A percentile compares a stretch with the other conserved stretches of the same genome.
These are phyloP conservation scores for Darevskia nairensis DNA, from an alignment of 2,797 vertebrate genomes.

Conservation along the genomic window DNA sequence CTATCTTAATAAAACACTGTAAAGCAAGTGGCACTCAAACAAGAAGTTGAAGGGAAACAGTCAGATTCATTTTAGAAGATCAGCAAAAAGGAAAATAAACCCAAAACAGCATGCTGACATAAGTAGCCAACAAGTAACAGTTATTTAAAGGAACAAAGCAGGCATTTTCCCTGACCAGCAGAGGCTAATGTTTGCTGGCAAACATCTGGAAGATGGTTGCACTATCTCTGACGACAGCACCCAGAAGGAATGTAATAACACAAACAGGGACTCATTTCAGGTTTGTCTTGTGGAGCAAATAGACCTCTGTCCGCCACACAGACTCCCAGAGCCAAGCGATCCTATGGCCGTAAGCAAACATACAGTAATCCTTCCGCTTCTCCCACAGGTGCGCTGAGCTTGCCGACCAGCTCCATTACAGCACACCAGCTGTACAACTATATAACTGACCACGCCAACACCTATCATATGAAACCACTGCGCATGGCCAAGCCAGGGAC, in stretches of 20 bases:
- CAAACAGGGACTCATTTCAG: not conserved
- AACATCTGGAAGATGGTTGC: too few species aligned
- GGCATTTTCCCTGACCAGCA: too few species aligned
- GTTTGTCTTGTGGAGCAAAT: not conserved
- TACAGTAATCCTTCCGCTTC: not conserved
- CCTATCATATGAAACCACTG: conserved; percentile 95
- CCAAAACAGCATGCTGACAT: not conserved
- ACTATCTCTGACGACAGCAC: too few species aligned
- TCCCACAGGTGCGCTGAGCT: conserved; percentile 85
- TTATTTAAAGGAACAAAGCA: conserved; percentile 14
- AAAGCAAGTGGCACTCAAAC: not conserved
- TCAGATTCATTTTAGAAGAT: not conserved
- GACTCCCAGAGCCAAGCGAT: not conserved
- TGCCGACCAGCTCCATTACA: conserved; percentile 94
- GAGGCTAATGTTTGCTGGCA: too few species aligned
- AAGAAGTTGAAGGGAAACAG: not conserved
- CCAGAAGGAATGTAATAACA: not conserved
- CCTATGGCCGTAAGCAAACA: not conserved
- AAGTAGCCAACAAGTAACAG: not conserved
- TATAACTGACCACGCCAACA: conserved; percentile 94
- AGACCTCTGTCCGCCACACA: not conserved
- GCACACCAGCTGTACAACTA: conserved; percentile 99
- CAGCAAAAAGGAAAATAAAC: not conserved
- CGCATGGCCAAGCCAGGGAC: conserved; percentile 88
- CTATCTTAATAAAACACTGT: not conserved